Conservation (phyloP, 2,113 vertebrate species). For the Sula dactylatra region DNA sequence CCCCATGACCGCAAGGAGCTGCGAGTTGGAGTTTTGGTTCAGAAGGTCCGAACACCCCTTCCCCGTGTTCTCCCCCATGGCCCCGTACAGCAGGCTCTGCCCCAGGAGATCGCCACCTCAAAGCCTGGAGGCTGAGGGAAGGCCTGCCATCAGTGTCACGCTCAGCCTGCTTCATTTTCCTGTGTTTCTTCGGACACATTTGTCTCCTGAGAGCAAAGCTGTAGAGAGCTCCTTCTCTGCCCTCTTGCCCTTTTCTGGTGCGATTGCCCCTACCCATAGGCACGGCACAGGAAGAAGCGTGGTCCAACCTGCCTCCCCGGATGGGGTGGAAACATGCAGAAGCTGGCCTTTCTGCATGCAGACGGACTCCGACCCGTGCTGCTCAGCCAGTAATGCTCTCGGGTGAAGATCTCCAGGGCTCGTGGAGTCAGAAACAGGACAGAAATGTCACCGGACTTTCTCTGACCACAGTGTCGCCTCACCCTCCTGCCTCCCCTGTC, state of each 20-base stretch:
- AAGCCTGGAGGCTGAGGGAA: background rate
- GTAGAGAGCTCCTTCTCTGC: background rate
- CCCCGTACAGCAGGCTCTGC: background rate
- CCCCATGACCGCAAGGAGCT: background rate
- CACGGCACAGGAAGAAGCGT: accelerated
- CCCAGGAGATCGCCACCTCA: background rate
- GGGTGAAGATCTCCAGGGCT: background rate
- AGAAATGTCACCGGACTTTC: background rate
- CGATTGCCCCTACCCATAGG: background rate
- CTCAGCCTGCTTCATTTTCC: background rate
- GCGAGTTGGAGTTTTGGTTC: background rate
- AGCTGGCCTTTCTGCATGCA: background rate
- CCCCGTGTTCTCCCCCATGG: too few relatives aligned
- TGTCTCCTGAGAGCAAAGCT: background rate
- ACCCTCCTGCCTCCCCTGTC: background rate
- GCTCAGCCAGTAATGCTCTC: background rate
- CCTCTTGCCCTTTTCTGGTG: background rate
- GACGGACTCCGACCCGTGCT: background rate
- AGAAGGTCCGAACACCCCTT: background rate
- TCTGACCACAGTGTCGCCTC: background rate
- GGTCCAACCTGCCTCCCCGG: background rate
- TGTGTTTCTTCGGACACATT: background rate
- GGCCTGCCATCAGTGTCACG: background rate
- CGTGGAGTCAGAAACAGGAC: background rate
- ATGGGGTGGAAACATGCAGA: background rate